Conservation (phyloP, 2,797 vertebrate genomes). For the Philypnodon macrostomus region DNA sequence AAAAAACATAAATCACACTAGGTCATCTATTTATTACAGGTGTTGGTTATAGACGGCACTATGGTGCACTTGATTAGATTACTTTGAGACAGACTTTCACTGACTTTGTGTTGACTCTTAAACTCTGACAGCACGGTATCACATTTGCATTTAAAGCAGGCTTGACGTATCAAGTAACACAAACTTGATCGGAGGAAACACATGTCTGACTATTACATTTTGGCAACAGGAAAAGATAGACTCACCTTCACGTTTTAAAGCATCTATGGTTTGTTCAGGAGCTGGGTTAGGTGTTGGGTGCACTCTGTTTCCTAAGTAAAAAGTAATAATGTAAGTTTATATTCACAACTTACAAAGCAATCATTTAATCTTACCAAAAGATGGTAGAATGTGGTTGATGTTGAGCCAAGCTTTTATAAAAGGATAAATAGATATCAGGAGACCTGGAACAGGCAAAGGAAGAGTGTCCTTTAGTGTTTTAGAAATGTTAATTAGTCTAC, state of each 20-base stretch:
- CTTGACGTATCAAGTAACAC: no score
- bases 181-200: no score
- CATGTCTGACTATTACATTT: no score
- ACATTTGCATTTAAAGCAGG: no score
- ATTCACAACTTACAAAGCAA: not conserved
- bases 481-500: conserved; percentile 4
- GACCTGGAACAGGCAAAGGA: conserved; percentile 59
- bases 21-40: not conserved
- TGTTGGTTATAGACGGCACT: no score
- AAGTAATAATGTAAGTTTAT: not conserved
- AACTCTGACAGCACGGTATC: no score
- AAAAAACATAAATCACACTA: not conserved
- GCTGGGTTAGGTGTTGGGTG: conserved; percentile 62
- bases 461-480: not conserved
- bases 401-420: conserved; percentile 81
- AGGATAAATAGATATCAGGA: conserved; percentile 79
- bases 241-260: conserved; percentile 72
- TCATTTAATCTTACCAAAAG: conserved; percentile 60
- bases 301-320: conserved; percentile 70
- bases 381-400: conserved; percentile 75
- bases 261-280: conserved; percentile 60
- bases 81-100: no score
- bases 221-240: not conserved
- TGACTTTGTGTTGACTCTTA: no score
- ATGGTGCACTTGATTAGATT: no score